Conservation (phyloP, 2,888 invertebrate species). For the Tiliacea citrago region DNA sequence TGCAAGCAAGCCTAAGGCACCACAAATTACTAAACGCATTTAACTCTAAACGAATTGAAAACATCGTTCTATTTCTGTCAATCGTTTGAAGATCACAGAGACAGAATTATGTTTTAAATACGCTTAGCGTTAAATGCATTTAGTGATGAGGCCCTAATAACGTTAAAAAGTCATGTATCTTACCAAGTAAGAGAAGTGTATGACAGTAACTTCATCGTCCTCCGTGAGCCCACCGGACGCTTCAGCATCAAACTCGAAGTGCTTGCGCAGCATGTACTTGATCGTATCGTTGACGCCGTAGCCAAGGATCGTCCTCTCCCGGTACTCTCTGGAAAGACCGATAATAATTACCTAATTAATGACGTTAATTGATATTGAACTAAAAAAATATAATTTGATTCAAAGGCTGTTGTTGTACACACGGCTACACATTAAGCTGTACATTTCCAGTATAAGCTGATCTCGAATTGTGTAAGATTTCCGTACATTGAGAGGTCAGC, state of each 20-base stretch:
- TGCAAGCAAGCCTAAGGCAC: background rate
- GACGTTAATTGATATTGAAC: background rate
- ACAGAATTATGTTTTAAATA: background rate
- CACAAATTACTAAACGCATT: background rate
- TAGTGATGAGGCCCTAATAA: background rate
- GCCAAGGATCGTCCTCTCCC: conserved; percentile 82
- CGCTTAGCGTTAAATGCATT: no score
- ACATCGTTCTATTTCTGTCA: no score
- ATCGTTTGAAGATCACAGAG: background rate
- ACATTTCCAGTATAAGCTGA: no score
- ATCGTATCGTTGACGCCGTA: conserved; percentile 89
- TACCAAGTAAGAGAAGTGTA: conserved; percentile 91
- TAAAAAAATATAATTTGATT: no score
- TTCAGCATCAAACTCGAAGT: conserved; percentile 87
- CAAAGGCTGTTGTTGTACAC: no score
- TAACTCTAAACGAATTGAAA: background rate
- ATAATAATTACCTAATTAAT: background rate
- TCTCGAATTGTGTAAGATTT: no score
- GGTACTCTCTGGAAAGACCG: conserved; percentile 81
- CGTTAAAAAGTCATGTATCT: conserved; percentile 56
- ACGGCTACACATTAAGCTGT: no score
- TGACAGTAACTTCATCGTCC: conserved; percentile 88
- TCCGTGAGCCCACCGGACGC: conserved; percentile 85
- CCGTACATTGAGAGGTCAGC: no score
- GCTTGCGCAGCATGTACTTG: conserved; percentile 87